Percentiles rank a stretch among this genome's conserved stretches.
phyloP scores from a whole-genome alignment of 2,888 invertebrate species.

The Heteromyza rotundicornis region DNA sequence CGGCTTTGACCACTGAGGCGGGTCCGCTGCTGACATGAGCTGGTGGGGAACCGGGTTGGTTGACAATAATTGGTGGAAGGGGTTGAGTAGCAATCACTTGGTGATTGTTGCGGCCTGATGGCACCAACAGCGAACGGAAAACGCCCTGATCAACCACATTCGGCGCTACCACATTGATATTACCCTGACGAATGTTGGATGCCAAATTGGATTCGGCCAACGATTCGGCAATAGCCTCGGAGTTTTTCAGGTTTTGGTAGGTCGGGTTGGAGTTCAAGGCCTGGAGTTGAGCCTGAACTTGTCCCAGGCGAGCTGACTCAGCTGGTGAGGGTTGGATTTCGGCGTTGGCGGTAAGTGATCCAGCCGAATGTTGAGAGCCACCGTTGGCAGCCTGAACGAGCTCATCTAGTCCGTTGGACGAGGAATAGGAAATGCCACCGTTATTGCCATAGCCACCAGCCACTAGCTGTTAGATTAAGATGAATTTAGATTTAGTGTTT shows the following conservation, averaged over 20 bases:
- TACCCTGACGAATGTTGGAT: constrained; percentile 54
- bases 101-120: constrained; percentile 52
- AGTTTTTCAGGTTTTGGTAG: constrained; percentile 51
- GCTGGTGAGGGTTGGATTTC: constrained; percentile 47
- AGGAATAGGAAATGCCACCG: constrained; percentile 28
- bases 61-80: constrained; percentile 55
- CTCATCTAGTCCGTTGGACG: constrained; percentile 47
- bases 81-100: constrained; percentile 55
- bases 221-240: constrained; percentile 56
- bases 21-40: constrained; percentile 56
- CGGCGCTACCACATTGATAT: constrained; percentile 54
- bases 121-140: constrained; percentile 55
- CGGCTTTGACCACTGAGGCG: constrained; percentile 55
- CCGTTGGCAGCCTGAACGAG: constrained; percentile 49
- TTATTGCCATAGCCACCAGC: constrained; percentile 40
- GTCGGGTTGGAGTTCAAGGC: constrained; percentile 48
- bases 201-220: constrained; percentile 51
- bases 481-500: no score
- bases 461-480: constrained; percentile 34
- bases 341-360: constrained; percentile 47
- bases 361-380: constrained; percentile 34
- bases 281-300: constrained; percentile 49
- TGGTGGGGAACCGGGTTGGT: constrained; percentile 54
- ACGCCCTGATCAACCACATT: constrained; percentile 54
- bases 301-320: constrained; percentile 46